phyloP scores from a whole-genome alignment of 2,113 vertebrate genomes.

The Castor canadensis region DNA sequence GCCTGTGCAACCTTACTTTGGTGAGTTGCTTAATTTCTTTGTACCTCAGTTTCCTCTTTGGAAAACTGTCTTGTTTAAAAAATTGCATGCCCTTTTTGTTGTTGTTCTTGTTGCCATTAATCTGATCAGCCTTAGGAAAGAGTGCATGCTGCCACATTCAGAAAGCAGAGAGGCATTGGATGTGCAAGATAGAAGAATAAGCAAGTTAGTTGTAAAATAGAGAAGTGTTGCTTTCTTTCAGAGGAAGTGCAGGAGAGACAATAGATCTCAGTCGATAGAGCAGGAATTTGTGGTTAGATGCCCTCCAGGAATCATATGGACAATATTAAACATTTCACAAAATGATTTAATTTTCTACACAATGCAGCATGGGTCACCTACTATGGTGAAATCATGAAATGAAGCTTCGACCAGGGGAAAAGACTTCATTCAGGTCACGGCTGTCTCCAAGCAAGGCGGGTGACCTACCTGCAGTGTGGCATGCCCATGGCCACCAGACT shows the following conservation, averaged over 20 bases:
- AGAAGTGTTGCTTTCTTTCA: background rate
- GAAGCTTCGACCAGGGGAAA: background rate
- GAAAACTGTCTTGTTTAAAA: background rate
- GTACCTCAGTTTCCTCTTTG: background rate
- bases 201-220: background rate
- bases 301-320: background rate
- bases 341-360: background rate
- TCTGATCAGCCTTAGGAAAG: background rate
- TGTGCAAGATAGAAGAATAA: background rate
- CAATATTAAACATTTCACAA: background rate
- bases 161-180: background rate
- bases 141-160: background rate
- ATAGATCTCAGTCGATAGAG: background rate
- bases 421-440: background rate
- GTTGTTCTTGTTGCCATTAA: background rate
- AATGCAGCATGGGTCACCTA: background rate
- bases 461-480: background rate
- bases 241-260: background rate
- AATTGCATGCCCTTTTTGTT: background rate
- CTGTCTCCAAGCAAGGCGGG: background rate
- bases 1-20: background rate
- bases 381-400: background rate
- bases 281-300: background rate
- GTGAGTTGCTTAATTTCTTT: background rate
- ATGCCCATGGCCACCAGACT: rapidly evolving